A percentile compares a stretch with the other conserved stretches of the same genome.
phyloP scores from a whole-genome alignment of 2,797 vertebrate species.

The Sebastolobus altivelis region DNA sequence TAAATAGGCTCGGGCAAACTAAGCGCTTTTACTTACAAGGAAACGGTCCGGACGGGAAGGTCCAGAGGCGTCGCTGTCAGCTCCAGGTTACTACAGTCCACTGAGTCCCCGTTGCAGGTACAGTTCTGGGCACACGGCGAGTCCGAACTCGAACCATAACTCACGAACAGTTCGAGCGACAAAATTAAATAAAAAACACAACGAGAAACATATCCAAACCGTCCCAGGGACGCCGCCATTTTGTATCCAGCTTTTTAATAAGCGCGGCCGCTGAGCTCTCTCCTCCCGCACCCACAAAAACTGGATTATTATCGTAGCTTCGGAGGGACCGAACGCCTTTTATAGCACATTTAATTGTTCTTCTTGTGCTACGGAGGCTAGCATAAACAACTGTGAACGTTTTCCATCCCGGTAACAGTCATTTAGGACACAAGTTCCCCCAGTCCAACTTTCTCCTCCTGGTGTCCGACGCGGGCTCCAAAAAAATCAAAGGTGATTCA shows the following conservation, averaged over 20 bases:
- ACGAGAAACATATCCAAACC: conserved; percentile 76
- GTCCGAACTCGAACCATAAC: conserved; percentile 62
- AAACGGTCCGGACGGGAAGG: conserved; percentile 88
- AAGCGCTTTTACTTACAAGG: conserved; percentile 86
- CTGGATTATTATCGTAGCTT: conserved; percentile 61
- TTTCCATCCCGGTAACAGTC: conserved; percentile 55
- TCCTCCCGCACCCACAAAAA: conserved; percentile 67
- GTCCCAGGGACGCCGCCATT: conserved; percentile 88
- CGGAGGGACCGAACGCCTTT: conserved; percentile 13
- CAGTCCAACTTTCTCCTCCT: conserved; percentile 71
- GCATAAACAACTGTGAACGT: not conserved
- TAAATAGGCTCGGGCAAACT: conserved; percentile 58
- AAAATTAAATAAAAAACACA: conserved; percentile 82
- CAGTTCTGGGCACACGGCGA: conserved; percentile 86
- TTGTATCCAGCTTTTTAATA: conserved; percentile 87
- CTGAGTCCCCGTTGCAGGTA: conserved; percentile 85
- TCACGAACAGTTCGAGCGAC: conserved; percentile 68
- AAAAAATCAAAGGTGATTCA: conserved; percentile 75
- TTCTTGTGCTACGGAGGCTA: not conserved
- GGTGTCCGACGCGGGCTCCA: conserved; percentile 54
- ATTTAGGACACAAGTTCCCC: conserved; percentile 61
- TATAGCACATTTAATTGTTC: conserved; percentile 44
- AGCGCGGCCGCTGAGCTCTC: conserved; percentile 78
- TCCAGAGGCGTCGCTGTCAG: conserved; percentile 85
- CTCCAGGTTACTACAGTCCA: conserved; percentile 90